Conservation (phyloP, 2,888 invertebrate species). For the Subacronicta megacephala region DNA sequence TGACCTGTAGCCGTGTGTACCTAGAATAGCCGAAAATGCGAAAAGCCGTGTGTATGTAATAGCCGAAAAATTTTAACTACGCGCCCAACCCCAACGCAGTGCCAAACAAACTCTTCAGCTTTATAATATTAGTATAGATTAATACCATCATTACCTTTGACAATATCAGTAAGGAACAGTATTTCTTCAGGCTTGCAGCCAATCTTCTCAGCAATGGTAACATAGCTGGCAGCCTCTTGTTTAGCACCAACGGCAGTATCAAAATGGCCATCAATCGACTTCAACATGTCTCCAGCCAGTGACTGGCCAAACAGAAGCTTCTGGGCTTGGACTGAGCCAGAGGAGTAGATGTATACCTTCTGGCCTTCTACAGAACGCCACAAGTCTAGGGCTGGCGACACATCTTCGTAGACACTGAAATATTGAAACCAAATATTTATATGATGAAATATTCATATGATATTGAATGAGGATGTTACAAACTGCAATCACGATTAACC, state of each 20-base stretch:
- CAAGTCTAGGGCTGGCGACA: constrained; percentile 92
- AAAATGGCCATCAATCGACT: constrained; percentile 93
- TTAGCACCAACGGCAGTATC: constrained; percentile 96
- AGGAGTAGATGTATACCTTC: constrained; percentile 96
- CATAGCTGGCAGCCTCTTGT: constrained; percentile 94
- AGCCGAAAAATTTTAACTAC: too few species aligned
- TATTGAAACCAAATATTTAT: constrained; percentile 12
- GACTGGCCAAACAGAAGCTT: constrained; percentile 95
- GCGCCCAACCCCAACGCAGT: too few species aligned
- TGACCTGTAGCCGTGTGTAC: too few species aligned
- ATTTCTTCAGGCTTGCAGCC: constrained; percentile 91
- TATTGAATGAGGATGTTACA: too few species aligned
- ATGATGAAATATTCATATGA: not conserved
- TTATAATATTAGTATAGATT: too few species aligned
- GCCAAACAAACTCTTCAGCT: too few species aligned
- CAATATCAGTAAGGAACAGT: constrained; percentile 96
- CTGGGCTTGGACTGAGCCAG: constrained; percentile 97
- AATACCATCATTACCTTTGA: constrained; percentile 90
- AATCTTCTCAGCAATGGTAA: constrained; percentile 92
- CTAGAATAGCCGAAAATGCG: too few species aligned
- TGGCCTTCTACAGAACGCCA: constrained; percentile 92
- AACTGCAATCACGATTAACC: too few species aligned
- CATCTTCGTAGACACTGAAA: constrained; percentile 96
- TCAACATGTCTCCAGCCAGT: constrained; percentile 93
- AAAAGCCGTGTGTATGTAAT: too few species aligned